Evolutionary conservation across 1,140 invertebrate genomes (phyloP).

Genomic region (Sogatella furcifera): DNA sequence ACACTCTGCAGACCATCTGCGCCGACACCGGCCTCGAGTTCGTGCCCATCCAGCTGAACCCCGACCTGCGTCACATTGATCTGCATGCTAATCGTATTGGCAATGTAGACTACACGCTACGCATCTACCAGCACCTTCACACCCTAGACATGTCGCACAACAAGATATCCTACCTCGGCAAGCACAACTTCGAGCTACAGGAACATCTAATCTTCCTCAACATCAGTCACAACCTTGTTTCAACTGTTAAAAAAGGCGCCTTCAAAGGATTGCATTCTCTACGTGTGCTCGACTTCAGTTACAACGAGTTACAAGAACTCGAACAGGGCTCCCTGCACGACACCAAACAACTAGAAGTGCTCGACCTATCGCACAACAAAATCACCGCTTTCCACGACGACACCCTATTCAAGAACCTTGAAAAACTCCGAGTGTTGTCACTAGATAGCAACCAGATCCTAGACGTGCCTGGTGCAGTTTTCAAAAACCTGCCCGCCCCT

Average conservation of each 20-base stretch:
- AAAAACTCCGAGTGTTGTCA: conserved; percentile 52
- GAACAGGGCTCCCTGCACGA: conserved; percentile 57
- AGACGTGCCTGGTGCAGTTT: conserved; percentile 47
- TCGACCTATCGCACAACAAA: conserved; percentile 67
- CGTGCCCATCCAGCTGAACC: conserved; percentile 78
- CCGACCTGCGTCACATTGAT: conserved; percentile 65
- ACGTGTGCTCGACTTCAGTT: conserved; percentile 54
- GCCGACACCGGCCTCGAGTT: conserved; percentile 64
- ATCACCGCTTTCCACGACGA: conserved; percentile 55
- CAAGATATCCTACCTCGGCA: conserved; percentile 60
- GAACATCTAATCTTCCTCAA: conserved; percentile 56
- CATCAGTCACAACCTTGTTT: conserved; percentile 61
- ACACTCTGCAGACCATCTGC: conserved; percentile 57
- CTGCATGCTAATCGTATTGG: conserved; percentile 61
- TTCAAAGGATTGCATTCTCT: conserved; percentile 61
- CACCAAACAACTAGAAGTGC: conserved; percentile 52
- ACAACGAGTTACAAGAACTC: conserved; percentile 64
- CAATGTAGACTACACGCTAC: conserved; percentile 57
- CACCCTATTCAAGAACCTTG: conserved; percentile 56
- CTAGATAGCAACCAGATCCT: conserved; percentile 66
- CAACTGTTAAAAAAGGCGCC: conserved; percentile 55
- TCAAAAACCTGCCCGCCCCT: conserved; percentile 47
- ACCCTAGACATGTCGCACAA: conserved; percentile 72
- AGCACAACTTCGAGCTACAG: conserved; percentile 67
- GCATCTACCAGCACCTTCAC: conserved; percentile 66